These are phyloP conservation scores for Proterorhinus semilunaris DNA, from an alignment of 2,113 vertebrate species.

Conservation along the genomic window DNA sequence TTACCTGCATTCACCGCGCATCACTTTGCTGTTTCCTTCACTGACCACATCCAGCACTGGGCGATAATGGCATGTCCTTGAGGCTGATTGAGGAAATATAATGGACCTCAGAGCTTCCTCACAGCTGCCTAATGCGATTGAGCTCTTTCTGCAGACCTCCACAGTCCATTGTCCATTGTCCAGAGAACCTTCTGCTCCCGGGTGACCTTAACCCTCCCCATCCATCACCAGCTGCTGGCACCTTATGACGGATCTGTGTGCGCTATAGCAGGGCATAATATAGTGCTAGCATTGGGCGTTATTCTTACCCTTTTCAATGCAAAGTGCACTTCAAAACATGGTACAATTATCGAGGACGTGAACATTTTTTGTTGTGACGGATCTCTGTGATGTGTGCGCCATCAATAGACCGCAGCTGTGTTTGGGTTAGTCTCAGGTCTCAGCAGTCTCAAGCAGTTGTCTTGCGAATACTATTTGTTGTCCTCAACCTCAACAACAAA, in stretches of 20 bases:
- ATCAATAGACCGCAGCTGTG: too few species aligned
- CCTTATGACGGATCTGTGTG: conserved; percentile 25
- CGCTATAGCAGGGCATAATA: neutral
- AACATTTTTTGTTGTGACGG: too few species aligned
- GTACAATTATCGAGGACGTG: too few species aligned
- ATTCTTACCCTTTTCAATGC: neutral
- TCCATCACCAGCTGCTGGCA: conserved; percentile 43
- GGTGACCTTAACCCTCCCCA: conserved; percentile 37
- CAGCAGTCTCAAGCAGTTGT: too few species aligned
- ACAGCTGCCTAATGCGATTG: conserved; percentile 30
- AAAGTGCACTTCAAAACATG: too few species aligned
- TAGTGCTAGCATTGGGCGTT: neutral
- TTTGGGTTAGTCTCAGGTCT: too few species aligned
- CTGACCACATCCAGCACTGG: conserved; percentile 8
- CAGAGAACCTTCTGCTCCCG: conserved; percentile 32
- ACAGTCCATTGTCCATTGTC: conserved; percentile 48
- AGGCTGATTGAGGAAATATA: conserved; percentile 25
- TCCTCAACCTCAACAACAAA: too few species aligned
- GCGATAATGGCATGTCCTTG: conserved; percentile 25
- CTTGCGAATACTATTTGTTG: too few species aligned
- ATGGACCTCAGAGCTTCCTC: conserved; percentile 35
- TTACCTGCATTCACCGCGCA: conserved; percentile 12
- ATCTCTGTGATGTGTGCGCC: too few species aligned
- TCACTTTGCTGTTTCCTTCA: neutral
- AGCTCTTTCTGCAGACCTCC: conserved; percentile 20